Base-by-base conservation (phyloP, 2,113 vertebrate species). In the Microcebus lehilahytsara region DNA sequence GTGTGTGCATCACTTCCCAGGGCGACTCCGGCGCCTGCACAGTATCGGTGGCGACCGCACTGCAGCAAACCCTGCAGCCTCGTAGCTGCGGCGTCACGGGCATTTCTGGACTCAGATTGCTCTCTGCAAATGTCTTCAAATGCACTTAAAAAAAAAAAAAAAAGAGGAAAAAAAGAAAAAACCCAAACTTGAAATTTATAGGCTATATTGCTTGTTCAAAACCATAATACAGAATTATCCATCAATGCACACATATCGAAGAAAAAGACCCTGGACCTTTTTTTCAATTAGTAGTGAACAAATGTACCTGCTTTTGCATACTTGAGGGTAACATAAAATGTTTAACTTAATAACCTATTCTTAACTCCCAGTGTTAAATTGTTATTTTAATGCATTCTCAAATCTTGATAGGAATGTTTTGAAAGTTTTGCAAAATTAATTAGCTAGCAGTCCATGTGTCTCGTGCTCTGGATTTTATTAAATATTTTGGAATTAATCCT, bases 11-110 rank as follows among this genome's bases (percentile, higher is more conserved):
- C 51, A 22, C n/a, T 37, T 42, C 27, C 1, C 19, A 25, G 6
- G 17, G 40, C n/a, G 60, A 25, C 72, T 85, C 23, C 6, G 6
- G 37, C 20, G 34, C 42, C 40, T 13, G 10, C 32, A 7, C 32
- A n/a, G 49, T 8, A 20, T 5, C 19, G n/a, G 11, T 23, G 16
- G 8, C 1, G 2, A 2, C 2, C 5, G 7, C 2, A 0, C 13
- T 49, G 42, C 20, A 51, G 58, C 42, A 71, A 16, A 17, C 34
- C 16, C 49, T 5, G 17, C 6, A 0, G 27, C 1, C 25, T 14
- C 32, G 46, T 4, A 19, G 53, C 1, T 0, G 7, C 46, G 10
- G 1, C 3, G 10, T 12, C 34, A 3, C 17, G 9, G 53, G 53
- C 3, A 4, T 64, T 53, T 72, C 66, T 42, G 17, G 23, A 64